phyloP scores from a whole-genome alignment of 2,888 invertebrate genomes.

The Phortica okadai region DNA sequence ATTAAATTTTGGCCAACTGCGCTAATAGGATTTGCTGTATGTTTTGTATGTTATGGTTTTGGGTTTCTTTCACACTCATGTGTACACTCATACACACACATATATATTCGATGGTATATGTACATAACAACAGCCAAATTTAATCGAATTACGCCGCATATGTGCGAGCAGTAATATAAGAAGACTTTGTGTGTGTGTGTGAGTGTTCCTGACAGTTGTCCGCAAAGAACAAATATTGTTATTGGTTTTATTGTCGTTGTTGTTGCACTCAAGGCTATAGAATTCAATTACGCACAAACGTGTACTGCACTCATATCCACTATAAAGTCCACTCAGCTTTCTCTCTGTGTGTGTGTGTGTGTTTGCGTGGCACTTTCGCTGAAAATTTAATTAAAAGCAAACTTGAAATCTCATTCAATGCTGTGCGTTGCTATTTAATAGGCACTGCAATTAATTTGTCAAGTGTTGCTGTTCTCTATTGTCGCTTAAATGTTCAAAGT shows the following conservation, averaged over 20 bases:
- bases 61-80: background rate
- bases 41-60: background rate
- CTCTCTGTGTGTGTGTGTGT: background rate
- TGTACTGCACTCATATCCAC: background rate
- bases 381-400: constrained; percentile 52
- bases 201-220: background rate
- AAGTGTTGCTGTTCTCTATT: background rate
- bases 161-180: background rate
- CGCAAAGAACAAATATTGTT: constrained; percentile 63
- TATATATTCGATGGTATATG: background rate
- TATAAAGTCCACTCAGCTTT: background rate
- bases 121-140: no score
- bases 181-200: background rate
- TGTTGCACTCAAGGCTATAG: constrained; percentile 62
- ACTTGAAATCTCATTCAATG: constrained; percentile 46
- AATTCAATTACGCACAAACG: constrained; percentile 61
- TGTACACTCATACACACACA: constrained; percentile 14
- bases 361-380: constrained; percentile 27
- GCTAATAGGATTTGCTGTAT: constrained; percentile 49
- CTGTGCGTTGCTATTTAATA: constrained; percentile 38
- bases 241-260: background rate
- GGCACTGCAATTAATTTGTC: constrained; percentile 25
- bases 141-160: background rate
- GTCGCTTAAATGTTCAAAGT: background rate
- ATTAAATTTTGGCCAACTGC: constrained; percentile 46